phyloP scores from a whole-genome alignment of 1,140 invertebrate species.

The Anadara kagoshimensis region DNA sequence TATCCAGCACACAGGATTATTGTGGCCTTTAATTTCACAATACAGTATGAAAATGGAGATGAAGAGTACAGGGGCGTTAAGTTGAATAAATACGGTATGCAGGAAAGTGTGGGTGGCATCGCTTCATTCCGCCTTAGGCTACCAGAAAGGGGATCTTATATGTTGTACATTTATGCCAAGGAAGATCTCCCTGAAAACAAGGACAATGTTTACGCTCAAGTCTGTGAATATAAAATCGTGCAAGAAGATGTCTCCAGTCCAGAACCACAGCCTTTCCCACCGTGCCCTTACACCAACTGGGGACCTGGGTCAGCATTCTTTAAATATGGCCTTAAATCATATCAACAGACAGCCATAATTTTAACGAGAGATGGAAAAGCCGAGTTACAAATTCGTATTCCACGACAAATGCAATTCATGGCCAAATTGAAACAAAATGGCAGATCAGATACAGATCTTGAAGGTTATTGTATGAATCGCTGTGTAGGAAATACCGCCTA shows the following conservation, averaged over 20 bases:
- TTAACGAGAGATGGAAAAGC: conserved; percentile 66
- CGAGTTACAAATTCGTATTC: conserved; percentile 64
- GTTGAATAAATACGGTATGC: conserved; percentile 70
- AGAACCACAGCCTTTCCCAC: conserved; percentile 68
- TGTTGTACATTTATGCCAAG: conserved; percentile 72
- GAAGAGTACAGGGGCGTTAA: conserved; percentile 68
- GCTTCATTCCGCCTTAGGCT: conserved; percentile 72
- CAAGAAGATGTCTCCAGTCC: conserved; percentile 54
- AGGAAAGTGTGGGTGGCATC: conserved; percentile 68
- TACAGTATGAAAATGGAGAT: conserved; percentile 69
- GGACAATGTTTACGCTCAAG: conserved; percentile 72
- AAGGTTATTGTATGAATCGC: conserved; percentile 69
- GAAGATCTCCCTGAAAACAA: conserved; percentile 70
- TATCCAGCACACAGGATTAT: conserved; percentile 63
- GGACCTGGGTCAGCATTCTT: conserved; percentile 68
- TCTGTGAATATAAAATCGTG: conserved; percentile 73
- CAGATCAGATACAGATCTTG: conserved; percentile 65
- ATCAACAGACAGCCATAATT: conserved; percentile 67
- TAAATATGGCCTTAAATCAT: conserved; percentile 67
- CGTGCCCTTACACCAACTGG: conserved; percentile 72
- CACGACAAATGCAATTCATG: conserved; percentile 70
- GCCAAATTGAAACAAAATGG: conserved; percentile 71
- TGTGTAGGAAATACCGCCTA: conserved; percentile 70
- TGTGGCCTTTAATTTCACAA: conserved; percentile 72
- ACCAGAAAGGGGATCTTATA: conserved; percentile 69